These are phyloP conservation scores for Malaclemys terrapin DNA, from an alignment of 2,113 vertebrate genomes.

Conservation along the genomic window DNA sequence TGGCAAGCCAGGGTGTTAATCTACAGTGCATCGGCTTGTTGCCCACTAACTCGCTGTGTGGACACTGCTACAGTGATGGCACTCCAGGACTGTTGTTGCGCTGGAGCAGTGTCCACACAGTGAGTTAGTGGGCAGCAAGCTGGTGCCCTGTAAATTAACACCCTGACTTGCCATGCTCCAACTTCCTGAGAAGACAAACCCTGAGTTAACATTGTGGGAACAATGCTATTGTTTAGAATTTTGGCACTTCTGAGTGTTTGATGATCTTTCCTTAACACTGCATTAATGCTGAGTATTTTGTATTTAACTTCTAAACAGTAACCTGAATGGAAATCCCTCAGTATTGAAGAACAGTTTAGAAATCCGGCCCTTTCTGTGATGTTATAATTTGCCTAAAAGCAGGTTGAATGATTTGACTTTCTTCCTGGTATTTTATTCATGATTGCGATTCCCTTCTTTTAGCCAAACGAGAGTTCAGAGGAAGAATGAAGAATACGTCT, in stretches of 20 bases:
- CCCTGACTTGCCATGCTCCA: background rate
- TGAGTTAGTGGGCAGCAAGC: background rate
- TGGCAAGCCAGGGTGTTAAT: no score
- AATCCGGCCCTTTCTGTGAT: background rate
- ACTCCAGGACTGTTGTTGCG: background rate
- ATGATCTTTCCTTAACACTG: background rate
- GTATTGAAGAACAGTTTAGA: background rate
- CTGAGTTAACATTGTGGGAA: background rate
- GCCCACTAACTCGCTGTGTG: background rate
- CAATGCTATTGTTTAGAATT: background rate
- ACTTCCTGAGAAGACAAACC: background rate
- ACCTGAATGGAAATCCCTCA: background rate
- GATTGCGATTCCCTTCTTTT: conserved; percentile 46
- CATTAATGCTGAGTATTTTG: background rate
- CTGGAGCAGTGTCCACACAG: background rate
- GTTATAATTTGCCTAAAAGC: conserved; percentile 2
- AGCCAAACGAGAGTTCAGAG: conserved; percentile 34
- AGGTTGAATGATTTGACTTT: conserved; percentile 21
- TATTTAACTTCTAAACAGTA: background rate
- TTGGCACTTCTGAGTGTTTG: background rate
- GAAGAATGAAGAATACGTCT: conserved; percentile 56
- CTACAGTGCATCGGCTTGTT: background rate
- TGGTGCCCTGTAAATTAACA: background rate
- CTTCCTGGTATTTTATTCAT: conserved; percentile 58
- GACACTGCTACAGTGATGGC: background rate